phyloP scores from a whole-genome alignment of 35 echinoderm and acorn worm genomes.

The Acanthaster planci region DNA sequence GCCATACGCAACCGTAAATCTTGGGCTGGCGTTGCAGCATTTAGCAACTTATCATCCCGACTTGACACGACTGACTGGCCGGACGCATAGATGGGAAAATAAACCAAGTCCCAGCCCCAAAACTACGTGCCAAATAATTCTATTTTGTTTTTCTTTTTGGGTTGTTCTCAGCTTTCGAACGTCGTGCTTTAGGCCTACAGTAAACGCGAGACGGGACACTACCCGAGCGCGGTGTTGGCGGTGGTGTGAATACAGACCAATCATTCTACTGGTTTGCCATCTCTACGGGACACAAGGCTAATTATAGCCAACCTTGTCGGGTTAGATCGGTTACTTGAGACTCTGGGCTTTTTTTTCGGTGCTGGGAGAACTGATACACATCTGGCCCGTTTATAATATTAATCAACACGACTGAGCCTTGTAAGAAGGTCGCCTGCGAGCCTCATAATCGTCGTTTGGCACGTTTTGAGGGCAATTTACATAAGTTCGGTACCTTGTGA shows the following conservation, averaged over 20 bases:
- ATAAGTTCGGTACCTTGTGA: too few species aligned
- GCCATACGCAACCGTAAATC: conserved; percentile 1
- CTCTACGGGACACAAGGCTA: conserved; percentile 21
- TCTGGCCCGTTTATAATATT: too few species aligned
- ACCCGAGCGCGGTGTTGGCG: too few species aligned
- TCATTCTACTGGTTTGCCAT: conserved; percentile 19
- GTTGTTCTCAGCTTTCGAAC: too few species aligned
- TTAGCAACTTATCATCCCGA: not conserved
- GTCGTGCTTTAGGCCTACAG: too few species aligned
- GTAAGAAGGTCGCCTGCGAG: too few species aligned
- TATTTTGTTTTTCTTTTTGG: too few species aligned
- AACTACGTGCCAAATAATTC: too few species aligned
- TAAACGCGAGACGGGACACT: too few species aligned
- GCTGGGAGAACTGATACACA: too few species aligned
- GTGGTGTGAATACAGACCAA: not conserved
- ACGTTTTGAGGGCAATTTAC: not conserved
- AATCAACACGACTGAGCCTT: too few species aligned
- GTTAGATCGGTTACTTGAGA: conserved; percentile 29
- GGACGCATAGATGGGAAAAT: not conserved
- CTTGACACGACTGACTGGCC: not conserved
- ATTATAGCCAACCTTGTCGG: conserved; percentile 33
- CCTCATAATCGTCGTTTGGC: not conserved
- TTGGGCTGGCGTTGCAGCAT: conserved; percentile 7
- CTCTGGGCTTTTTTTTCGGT: not conserved
- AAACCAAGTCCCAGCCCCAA: not conserved